Base-by-base conservation (phyloP, 1,140 invertebrate species). In the Chionoecetes opilio region DNA sequence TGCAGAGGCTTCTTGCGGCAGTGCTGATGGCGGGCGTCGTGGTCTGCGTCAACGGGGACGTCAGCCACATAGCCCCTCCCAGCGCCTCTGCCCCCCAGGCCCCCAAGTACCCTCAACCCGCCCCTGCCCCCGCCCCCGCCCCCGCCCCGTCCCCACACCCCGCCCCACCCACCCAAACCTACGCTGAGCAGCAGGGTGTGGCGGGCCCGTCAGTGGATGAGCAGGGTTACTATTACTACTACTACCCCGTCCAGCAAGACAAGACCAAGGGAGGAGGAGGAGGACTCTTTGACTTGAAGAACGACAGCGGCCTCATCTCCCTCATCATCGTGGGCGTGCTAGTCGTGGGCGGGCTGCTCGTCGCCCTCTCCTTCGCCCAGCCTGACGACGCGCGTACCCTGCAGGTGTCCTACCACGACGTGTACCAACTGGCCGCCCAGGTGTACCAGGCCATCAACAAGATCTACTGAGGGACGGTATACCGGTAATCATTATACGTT, bases 181-280 rank as follows among this genome's bases (percentile, higher is more conserved):
- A 87, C 93, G 31, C 84, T 32, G 41, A 35, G 8, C 84, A 37
- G 21, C 84, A 82, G 38, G 38, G 14, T 31, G 29, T 38, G 6
- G 63, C 82, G 3, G 26, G 21, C 26, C 38, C 29, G n/a, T 21
- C 85, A 17, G 32, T 75, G 31, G 46, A 94, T 63, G 87, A 90
- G 34, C 53, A 94, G 63, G 86, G 86, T 9, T 88, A 94, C 46
- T 94, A 94, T 35, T 90, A 90, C 63, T 94, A 94, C 63, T 94
- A 94, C 93, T 90, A 94, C 88, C 93, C 93, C 26, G 88, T 94
- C 11, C 93, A 94, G 88, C 87, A 94, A 3, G 34, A 94, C 35
- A 91, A 94, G 35, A 91, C 41, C 2, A 94, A 89, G 31, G 93
- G 93, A n/a, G 46, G 46, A 53, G 91, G 82, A 21, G 93, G 93